Conservation (phyloP, 2,797 vertebrate species). For the Spinus pinus region DNA sequence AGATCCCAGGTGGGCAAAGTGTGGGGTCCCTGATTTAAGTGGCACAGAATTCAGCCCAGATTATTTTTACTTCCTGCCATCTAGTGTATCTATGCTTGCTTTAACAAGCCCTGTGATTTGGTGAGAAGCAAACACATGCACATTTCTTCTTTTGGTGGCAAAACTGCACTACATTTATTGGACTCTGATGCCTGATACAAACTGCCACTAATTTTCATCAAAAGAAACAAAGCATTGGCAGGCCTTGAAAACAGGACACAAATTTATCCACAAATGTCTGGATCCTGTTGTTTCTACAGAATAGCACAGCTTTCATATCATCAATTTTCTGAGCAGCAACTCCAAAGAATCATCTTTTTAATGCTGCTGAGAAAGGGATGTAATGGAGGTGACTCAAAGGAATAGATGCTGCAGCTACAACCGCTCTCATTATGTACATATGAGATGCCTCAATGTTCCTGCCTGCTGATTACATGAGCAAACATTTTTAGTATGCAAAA, state of each 20-base stretch:
- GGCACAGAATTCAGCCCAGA: background rate
- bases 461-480: background rate
- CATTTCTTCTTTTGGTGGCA: background rate
- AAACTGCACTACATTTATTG: background rate
- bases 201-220: background rate
- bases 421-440: background rate
- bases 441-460: background rate
- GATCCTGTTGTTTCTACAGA: background rate
- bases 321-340: background rate
- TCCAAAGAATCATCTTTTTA: background rate
- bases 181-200: background rate
- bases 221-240: background rate
- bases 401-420: constrained; percentile 4
- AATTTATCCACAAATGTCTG: background rate
- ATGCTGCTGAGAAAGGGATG: background rate
- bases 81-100: fast-evolving
- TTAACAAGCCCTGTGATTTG: background rate
- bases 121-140: background rate
- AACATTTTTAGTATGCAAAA: background rate
- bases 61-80: background rate
- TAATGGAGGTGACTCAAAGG: background rate
- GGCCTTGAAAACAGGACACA: background rate
- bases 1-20: fast-evolving
- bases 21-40: background rate
- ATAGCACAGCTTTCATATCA: background rate